Evolutionary conservation across 2,797 vertebrate species (phyloP).

Genomic region (Girardinus metallicus): DNA sequence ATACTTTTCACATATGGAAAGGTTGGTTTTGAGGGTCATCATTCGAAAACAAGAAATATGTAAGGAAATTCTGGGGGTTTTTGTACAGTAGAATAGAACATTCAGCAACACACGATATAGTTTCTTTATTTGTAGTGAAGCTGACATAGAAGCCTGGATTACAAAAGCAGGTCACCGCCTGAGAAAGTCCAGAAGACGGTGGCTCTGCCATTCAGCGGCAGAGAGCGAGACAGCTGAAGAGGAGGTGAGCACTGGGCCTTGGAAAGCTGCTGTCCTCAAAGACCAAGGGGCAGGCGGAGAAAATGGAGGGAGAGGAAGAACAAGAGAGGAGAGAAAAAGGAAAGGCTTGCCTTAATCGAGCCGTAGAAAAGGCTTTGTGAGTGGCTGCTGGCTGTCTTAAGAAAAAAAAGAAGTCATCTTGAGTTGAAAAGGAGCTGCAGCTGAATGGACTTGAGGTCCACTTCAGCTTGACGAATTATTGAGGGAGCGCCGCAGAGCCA

Average conservation of each 20-base stretch:
- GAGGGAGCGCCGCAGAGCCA: slow-evolving; percentile 17
- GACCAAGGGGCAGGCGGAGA: slow-evolving; percentile 31
- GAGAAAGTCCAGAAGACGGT: slow-evolving; percentile 45
- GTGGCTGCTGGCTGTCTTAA: slow-evolving; percentile 39
- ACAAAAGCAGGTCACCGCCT: slow-evolving; percentile 54
- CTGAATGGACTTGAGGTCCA: slow-evolving; percentile 46
- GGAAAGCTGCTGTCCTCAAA: slow-evolving; percentile 38
- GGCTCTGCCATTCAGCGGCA: slow-evolving; percentile 50
- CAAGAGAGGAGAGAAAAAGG: slow-evolving; percentile 30
- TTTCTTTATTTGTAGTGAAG: slow-evolving; percentile 19
- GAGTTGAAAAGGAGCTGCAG: slow-evolving; percentile 46
- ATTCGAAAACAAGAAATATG: neutral
- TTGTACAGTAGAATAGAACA: neutral
- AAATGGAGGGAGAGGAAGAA: slow-evolving; percentile 33
- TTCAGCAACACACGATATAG: neutral
- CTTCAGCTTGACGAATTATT: slow-evolving; percentile 43
- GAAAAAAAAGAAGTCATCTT: slow-evolving; percentile 28
- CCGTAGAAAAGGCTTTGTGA: slow-evolving; percentile 55
- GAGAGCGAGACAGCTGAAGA: slow-evolving; percentile 22
- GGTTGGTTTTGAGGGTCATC: neutral
- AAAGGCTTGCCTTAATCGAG: slow-evolving; percentile 47
- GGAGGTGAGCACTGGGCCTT: slow-evolving; percentile 17
- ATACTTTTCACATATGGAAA: neutral
- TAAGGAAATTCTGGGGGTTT: no score
- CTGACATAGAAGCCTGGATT: slow-evolving; percentile 16